Percentiles rank a stretch among this genome's conserved stretches.
These are phyloP conservation scores for Poeciliopsis infans DNA, from an alignment of 2,797 vertebrate species.

Conservation along the genomic window DNA sequence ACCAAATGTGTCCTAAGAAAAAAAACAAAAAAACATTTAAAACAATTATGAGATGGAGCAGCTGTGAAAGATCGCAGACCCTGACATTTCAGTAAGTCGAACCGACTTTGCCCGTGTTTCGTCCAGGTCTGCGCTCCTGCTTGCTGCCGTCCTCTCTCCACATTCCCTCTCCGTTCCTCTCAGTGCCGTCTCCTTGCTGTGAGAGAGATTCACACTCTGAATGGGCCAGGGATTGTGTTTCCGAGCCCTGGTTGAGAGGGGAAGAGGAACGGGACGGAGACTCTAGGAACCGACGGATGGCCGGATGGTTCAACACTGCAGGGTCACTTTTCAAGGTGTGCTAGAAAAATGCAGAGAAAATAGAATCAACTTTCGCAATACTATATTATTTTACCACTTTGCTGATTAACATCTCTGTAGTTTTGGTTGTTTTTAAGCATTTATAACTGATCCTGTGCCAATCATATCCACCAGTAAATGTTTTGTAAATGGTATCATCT, in stretches of 20 bases:
- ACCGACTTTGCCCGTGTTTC: constrained; percentile 86
- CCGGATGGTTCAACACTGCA: constrained; percentile 93
- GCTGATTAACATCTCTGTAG: not conserved
- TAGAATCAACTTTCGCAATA: not conserved
- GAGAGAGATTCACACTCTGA: constrained; percentile 94
- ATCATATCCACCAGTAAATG: not conserved
- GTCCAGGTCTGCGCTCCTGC: constrained; percentile 84
- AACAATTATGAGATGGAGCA: not conserved
- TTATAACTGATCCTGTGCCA: not conserved
- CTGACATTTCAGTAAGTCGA: not conserved
- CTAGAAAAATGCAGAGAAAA: constrained; percentile 46
- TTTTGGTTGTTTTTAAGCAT: not conserved
- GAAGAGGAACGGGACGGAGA: constrained; percentile 95
- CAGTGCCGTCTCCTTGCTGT: constrained; percentile 89
- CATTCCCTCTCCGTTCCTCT: constrained; percentile 84
- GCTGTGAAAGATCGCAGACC: not conserved
- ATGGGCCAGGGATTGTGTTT: constrained; percentile 90
- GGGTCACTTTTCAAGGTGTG: constrained; percentile 88
- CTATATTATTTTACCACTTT: not conserved
- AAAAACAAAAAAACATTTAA: constrained; percentile 10
- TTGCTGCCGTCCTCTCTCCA: constrained; percentile 81
- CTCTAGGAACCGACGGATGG: constrained; percentile 94
- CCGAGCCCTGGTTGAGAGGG: constrained; percentile 95
- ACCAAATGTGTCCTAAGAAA: constrained; percentile 87
- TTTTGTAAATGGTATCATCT: not conserved